Conservation (phyloP, 2,113 vertebrate genomes). For the Pongo pygmaeus region DNA sequence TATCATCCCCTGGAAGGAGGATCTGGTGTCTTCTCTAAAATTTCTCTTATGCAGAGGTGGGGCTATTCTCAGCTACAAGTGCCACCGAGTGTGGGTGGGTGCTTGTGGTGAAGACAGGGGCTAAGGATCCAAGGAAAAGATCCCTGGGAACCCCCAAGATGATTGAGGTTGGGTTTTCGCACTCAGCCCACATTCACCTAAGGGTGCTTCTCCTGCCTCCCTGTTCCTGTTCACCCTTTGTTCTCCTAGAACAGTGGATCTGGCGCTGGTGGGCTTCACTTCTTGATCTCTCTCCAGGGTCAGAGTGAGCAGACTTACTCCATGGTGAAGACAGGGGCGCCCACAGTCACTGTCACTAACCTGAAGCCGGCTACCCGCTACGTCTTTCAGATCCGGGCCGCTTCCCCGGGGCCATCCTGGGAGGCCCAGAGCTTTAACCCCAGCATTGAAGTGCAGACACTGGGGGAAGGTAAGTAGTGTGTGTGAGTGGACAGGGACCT, state of each 20-base stretch:
- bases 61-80: neutral
- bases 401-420: constrained; percentile 82
- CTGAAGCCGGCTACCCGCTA: constrained; percentile 95
- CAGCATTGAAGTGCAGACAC: constrained; percentile 95
- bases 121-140: neutral
- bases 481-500: too few species aligned
- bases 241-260: neutral
- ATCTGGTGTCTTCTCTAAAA: neutral
- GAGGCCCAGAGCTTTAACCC: constrained; percentile 90
- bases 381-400: constrained; percentile 93
- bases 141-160: neutral
- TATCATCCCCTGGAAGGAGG: neutral
- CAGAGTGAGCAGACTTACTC: constrained; percentile 96
- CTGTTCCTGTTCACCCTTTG: neutral
- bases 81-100: neutral
- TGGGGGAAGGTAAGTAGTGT: constrained; percentile 92
- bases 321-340: constrained; percentile 92
- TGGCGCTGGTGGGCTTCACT: neutral
- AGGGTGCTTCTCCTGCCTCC: neutral
- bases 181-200: rapidly evolving
- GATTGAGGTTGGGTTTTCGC: neutral
- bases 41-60: neutral
- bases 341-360: constrained; percentile 93
- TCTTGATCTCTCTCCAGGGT: constrained; percentile 85
- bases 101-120: neutral